phyloP scores from a whole-genome alignment of 2,888 invertebrate species.

The Leptopilina myrica region DNA sequence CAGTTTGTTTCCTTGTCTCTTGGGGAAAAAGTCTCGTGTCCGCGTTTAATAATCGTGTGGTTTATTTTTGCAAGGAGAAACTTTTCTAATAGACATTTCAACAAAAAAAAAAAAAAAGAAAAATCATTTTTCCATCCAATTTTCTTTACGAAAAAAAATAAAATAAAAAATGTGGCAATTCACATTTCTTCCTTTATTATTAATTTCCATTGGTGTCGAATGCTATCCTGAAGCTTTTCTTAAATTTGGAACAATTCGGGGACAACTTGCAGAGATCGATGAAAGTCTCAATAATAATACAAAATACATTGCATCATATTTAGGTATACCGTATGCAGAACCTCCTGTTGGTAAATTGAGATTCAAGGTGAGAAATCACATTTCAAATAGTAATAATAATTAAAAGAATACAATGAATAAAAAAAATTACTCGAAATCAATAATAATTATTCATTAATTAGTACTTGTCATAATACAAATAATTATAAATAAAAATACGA shows the following conservation, averaged over 20 bases:
- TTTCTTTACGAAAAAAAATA: not conserved
- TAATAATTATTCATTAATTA: too few species aligned
- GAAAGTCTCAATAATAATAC: not conserved
- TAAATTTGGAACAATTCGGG: slow-evolving; percentile 63
- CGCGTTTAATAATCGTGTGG: not conserved
- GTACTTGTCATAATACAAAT: too few species aligned
- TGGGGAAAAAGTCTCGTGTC: slow-evolving; percentile 14
- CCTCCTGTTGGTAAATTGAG: slow-evolving; percentile 66
- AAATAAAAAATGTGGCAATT: not conserved
- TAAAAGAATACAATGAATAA: too few species aligned
- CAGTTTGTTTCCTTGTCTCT: slow-evolving; percentile 2
- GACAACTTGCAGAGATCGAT: slow-evolving; percentile 42
- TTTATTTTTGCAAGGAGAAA: not conserved
- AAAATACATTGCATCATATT: slow-evolving; percentile 62
- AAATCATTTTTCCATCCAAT: not conserved
- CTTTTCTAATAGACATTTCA: not conserved
- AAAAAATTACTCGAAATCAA: too few species aligned
- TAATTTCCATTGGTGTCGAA: slow-evolving; percentile 8
- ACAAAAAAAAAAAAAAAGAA: not conserved
- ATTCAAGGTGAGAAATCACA: slow-evolving; percentile 64
- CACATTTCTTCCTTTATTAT: not conserved
- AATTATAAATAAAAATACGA: too few species aligned
- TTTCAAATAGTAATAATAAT: not conserved
- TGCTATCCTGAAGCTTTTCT: slow-evolving; percentile 54
- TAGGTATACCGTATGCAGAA: slow-evolving; percentile 70